Conservation (phyloP, 2,797 vertebrate genomes). For the Aeoliscus strigatus region DNA sequence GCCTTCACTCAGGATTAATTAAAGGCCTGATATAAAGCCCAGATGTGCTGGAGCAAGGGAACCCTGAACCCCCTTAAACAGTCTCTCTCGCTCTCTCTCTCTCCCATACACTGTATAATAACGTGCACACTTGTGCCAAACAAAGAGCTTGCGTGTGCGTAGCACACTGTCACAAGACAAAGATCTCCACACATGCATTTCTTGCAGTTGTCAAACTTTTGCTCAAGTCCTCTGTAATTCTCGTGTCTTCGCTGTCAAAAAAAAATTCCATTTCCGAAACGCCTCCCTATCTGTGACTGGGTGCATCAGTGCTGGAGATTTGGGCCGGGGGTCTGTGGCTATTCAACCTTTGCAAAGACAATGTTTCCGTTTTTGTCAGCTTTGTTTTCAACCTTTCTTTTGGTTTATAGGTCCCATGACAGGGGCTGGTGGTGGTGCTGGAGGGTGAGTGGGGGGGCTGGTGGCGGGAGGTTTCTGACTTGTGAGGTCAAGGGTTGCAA, state of each 20-base stretch:
- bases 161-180: constrained; percentile 10
- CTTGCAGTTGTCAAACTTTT: constrained; percentile 34
- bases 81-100: constrained; percentile 50
- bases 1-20: constrained; percentile 99
- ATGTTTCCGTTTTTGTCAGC: constrained; percentile 27
- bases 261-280: no score
- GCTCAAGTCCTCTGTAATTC: constrained; percentile 8
- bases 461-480: constrained; percentile 32
- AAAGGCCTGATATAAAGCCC: constrained; percentile 99
- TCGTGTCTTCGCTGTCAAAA: constrained; percentile 15
- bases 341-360: constrained; percentile 34
- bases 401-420: constrained; percentile 25
- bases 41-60: constrained; percentile 91
- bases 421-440: constrained; percentile 23
- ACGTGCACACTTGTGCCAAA: constrained; percentile 20
- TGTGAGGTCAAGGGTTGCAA: constrained; percentile 65
- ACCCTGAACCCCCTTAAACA: constrained; percentile 79
- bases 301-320: no score
- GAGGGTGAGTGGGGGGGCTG: constrained; percentile 27
- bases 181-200: constrained; percentile 26
- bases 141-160: constrained; percentile 12
- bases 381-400: constrained; percentile 20
- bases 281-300: no score
- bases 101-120: constrained; percentile 23
- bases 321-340: no score